Evolutionary conservation across 2,888 invertebrate genomes (phyloP).

Genomic region (Onthophagus sagittarius): DNA sequence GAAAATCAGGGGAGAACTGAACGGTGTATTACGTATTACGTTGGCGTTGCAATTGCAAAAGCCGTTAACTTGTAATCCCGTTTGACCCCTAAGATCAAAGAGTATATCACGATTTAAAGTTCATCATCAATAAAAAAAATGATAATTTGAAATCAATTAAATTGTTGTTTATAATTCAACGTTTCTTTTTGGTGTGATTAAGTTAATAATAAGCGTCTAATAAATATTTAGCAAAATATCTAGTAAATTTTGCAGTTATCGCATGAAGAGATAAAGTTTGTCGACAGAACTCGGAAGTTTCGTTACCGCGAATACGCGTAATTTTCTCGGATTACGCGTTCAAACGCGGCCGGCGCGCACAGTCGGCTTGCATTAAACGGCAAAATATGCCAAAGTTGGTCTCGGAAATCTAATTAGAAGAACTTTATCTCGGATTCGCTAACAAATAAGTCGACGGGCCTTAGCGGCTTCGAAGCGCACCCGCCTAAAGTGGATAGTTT

Average conservation of each 20-base stretch:
- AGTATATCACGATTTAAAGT: neutral
- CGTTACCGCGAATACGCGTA: neutral
- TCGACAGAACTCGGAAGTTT: neutral
- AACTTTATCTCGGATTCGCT: slow-evolving; percentile 11
- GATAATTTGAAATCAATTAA: too few relatives aligned
- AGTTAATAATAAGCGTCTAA: too few relatives aligned
- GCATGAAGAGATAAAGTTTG: neutral
- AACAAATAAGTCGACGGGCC: slow-evolving; percentile 2
- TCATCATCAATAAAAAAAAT: too few relatives aligned
- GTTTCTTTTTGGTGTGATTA: too few relatives aligned
- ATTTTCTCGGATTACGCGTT: neutral
- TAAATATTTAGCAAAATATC: too few relatives aligned
- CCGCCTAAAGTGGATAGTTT: neutral
- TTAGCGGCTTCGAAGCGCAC: neutral
- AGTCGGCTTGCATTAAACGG: neutral
- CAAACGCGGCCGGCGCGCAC: neutral
- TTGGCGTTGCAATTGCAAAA: neutral
- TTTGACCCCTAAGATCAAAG: neutral
- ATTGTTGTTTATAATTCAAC: too few relatives aligned
- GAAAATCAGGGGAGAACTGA: neutral
- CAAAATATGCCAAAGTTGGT: slow-evolving; percentile 6
- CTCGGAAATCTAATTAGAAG: slow-evolving; percentile 5
- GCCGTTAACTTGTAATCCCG: neutral
- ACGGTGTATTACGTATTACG: neutral
- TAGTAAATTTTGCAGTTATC: neutral